phyloP scores from a whole-genome alignment of 2,888 invertebrate species.

The Petrolisthes manimaculis region DNA sequence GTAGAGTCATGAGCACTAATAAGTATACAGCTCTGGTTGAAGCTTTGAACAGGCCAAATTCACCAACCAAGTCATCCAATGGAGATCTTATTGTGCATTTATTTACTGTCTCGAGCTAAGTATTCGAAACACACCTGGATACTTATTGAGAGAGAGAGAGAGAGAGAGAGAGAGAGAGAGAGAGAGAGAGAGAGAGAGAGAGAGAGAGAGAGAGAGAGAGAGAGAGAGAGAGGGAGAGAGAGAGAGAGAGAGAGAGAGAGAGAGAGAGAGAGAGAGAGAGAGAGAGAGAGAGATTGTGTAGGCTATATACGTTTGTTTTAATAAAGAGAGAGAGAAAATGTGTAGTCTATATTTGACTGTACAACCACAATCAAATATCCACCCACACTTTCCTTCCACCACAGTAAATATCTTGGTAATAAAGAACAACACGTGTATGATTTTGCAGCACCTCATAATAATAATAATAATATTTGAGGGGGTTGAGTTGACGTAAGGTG shows the following conservation, averaged over 20 bases:
- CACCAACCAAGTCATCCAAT: too few species aligned
- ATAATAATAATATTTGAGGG: background rate
- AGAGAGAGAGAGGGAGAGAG: background rate
- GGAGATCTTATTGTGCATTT: too few species aligned
- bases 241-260: slow-evolving; percentile 5
- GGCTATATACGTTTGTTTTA: background rate
- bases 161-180: background rate
- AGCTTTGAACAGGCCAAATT: too few species aligned
- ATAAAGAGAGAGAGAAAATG: background rate
- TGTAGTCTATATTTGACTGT: too few species aligned
- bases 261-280: slow-evolving; percentile 13
- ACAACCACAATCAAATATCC: too few species aligned
- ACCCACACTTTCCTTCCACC: background rate
- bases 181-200: background rate
- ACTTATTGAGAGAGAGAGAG: background rate
- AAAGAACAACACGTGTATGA: background rate
- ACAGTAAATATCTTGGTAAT: background rate
- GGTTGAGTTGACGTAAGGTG: background rate
- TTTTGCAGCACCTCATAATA: background rate
- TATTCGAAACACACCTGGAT: too few species aligned
- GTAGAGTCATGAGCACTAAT: too few species aligned
- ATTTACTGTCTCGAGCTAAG: too few species aligned
- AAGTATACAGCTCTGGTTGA: too few species aligned
- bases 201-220: background rate
- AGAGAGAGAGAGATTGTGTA: background rate